Evolutionary conservation across 2,888 invertebrate species (phyloP).

Genomic region (Tinea trinotella): DNA sequence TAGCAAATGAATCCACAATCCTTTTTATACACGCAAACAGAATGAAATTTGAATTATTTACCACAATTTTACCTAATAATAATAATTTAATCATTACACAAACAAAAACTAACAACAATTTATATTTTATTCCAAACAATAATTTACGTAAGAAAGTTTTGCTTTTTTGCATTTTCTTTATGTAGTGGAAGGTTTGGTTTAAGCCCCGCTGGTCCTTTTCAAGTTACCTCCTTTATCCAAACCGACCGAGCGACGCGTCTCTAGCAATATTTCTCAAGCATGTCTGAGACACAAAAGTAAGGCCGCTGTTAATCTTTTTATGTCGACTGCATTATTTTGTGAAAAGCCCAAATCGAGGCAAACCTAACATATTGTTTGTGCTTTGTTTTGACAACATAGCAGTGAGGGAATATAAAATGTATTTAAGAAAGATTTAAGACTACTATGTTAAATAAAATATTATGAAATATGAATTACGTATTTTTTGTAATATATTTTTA

Average conservation of each 20-base stretch:
- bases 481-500: too few species aligned
- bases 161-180: slow-evolving; percentile 34
- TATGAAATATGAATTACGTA: too few species aligned
- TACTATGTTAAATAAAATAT: too few species aligned
- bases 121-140: slow-evolving; percentile 32
- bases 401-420: background rate
- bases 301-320: slow-evolving; percentile 53
- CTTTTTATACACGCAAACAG: too few species aligned
- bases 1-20: too few species aligned
- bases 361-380: slow-evolving; percentile 4
- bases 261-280: slow-evolving; percentile 47
- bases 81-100: too few species aligned
- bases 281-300: slow-evolving; percentile 45
- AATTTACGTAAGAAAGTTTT: slow-evolving; percentile 38
- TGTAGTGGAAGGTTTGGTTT: slow-evolving; percentile 14
- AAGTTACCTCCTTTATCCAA: slow-evolving; percentile 16
- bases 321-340: slow-evolving; percentile 52
- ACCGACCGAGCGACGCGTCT: slow-evolving; percentile 9
- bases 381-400: slow-evolving; percentile 4
- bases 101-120: background rate
- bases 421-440: too few species aligned
- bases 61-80: too few species aligned
- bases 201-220: slow-evolving; percentile 18
- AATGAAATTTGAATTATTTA: too few species aligned
- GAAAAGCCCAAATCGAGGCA: slow-evolving; percentile 26